A percentile compares a stretch with the other conserved stretches of the same genome.
These are phyloP conservation scores for Penaeus chinensis DNA, from an alignment of 1,140 invertebrate genomes.

Conservation along the genomic window DNA sequence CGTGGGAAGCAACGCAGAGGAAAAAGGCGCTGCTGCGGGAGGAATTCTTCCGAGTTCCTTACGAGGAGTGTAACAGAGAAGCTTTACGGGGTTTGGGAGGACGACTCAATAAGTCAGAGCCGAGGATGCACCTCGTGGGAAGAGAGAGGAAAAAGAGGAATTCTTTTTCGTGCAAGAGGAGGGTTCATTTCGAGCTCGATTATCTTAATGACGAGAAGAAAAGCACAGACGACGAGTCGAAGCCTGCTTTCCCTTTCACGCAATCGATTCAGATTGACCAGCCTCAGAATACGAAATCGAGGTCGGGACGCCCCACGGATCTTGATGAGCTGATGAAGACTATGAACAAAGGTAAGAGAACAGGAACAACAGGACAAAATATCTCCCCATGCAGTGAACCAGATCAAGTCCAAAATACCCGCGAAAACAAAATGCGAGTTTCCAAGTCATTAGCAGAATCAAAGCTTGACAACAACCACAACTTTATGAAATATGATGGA, in stretches of 20 bases:
- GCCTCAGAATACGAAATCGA: too few species aligned
- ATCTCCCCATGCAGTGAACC: too few species aligned
- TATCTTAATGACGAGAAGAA: constrained; percentile 13
- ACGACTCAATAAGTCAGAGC: constrained; percentile 50
- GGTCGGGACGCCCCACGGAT: too few species aligned
- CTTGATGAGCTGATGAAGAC: too few species aligned
- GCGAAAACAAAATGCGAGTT: too few species aligned
- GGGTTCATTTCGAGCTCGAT: constrained; percentile 51
- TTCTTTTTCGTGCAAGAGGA: constrained; percentile 43
- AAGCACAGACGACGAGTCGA: background rate
- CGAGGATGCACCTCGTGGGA: constrained; percentile 31
- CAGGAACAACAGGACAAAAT: too few species aligned
- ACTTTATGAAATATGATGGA: too few species aligned
- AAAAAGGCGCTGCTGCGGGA: constrained; percentile 54
- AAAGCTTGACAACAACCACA: too few species aligned
- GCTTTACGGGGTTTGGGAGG: constrained; percentile 50
- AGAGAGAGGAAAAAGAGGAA: constrained; percentile 55
- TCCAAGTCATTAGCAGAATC: too few species aligned
- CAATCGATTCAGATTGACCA: too few species aligned
- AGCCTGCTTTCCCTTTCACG: background rate
- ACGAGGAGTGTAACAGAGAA: constrained; percentile 63
- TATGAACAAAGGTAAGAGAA: too few species aligned
- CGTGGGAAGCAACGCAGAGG: constrained; percentile 59
- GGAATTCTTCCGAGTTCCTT: constrained; percentile 61
- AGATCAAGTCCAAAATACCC: too few species aligned